Base-by-base conservation (phyloP, 2,797 vertebrate genomes). In the Parauchenoglanis ngamensis region DNA sequence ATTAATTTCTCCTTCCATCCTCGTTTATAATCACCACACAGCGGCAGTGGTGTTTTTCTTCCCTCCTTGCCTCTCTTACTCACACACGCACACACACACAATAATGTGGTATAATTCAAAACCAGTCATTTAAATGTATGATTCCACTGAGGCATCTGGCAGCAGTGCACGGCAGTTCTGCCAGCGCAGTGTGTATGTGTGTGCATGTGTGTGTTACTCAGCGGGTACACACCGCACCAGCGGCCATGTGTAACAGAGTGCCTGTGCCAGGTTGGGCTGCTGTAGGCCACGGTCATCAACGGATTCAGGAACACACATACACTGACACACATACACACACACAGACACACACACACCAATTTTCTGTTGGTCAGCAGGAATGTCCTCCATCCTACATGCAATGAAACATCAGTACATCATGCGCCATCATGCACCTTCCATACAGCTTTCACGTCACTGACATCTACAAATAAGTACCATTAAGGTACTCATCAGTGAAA, bases 301-400 rank as follows among this genome's bases (percentile, higher is more conserved):
- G 63, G 46, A 83, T 68, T 68, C n/a, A 31, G 46, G 44, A 52
- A n/a, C 63, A 52, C 52, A 87, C 68, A 76, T 46, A 65, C 61
- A 56, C 75, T 56, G 28, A 70, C 67, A 72, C 65, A 86, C 75
- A 78, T 77, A 67, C 31, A 86, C 61, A 88, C 84, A 79, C 63
- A 56, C 40, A 65, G 3, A 44, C 25, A 63, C 15, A 65, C 11
- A 52, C 81, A 54, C 86, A 84, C 15, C 15, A 23, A 52, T 67
- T 67, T 81, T 85, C n/a, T 83, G 77, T 80, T 68, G 77, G 83
- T 90, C 90, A 89, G 86, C 87, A 89, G 44, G 77, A 86, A 84
- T 75, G 82, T 87, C 79, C 54, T 75, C 1, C 23, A 49, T 67
- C 87, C 83, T 40, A 17, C 68, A 78, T 85, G 31, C 83, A 65